Percentiles rank a stretch among this genome's conserved stretches.
Conservation (phyloP, 2,113 vertebrate genomes). For the Delphinapterus leucas region DNA sequence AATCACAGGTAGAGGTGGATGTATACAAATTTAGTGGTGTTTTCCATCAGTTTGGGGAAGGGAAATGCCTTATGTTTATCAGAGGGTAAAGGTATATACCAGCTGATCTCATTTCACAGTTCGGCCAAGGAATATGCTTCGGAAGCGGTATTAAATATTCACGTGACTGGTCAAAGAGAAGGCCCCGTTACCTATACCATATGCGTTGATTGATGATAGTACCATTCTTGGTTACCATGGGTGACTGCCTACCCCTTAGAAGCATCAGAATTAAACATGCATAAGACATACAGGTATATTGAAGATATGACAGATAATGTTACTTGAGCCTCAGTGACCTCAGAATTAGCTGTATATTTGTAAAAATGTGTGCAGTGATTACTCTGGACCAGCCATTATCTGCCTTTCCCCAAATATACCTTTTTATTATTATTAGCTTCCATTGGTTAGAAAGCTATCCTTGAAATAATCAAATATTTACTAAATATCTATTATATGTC, state of each 20-base stretch:
- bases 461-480: slow-evolving; percentile 32
- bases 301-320: not conserved
- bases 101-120: not conserved
- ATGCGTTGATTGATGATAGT: not conserved
- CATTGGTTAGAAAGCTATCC: not conserved
- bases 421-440: not conserved
- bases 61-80: not conserved
- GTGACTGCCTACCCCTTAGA: not conserved
- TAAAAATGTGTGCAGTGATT: not conserved
- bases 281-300: not conserved
- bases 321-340: not conserved
- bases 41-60: not conserved
- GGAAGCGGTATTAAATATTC: not conserved
- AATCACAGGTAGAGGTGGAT: fast-evolving
- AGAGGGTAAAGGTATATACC: not conserved
- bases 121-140: not conserved
- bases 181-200: not conserved
- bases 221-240: not conserved
- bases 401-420: not conserved
- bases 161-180: not conserved
- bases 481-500: not conserved
- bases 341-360: not conserved
- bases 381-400: not conserved
- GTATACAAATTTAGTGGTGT: not conserved
- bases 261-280: not conserved